A percentile compares a stretch with the other conserved stretches of the same genome.
Conservation (phyloP, 2,888 invertebrate genomes). For the Apamea epomidion region DNA sequence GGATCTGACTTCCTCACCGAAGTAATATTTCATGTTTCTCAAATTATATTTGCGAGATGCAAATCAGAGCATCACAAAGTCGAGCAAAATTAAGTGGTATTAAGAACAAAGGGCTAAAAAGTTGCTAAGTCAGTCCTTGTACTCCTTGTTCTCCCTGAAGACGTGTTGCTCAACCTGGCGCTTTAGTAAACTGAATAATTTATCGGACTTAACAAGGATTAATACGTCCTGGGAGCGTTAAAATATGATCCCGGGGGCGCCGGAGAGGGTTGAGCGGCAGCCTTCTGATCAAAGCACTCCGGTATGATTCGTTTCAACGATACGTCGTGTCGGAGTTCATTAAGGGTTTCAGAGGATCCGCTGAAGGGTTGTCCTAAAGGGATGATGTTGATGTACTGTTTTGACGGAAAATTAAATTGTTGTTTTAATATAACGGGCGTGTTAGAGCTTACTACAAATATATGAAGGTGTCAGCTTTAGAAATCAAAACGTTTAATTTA, state of each 20-base stretch:
- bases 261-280: conserved; percentile 16
- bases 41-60: conserved; percentile 67
- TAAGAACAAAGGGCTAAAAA: conserved; percentile 72
- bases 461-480: conserved; percentile 14
- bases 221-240: conserved; percentile 80
- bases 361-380: conserved; percentile 26
- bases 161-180: conserved; percentile 59
- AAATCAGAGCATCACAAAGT: conserved; percentile 65
- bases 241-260: conserved; percentile 75
- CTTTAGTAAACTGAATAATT: conserved; percentile 81
- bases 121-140: conserved; percentile 57
- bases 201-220: conserved; percentile 85
- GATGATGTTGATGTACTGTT: conserved; percentile 40
- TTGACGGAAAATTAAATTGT: conserved; percentile 37
- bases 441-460: conserved; percentile 29
- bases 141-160: conserved; percentile 52
- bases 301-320: conserved; percentile 21
- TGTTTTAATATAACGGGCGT: conserved; percentile 31
- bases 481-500: conserved; percentile 38
- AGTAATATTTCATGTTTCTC: conserved; percentile 68
- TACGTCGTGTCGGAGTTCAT: conserved; percentile 49
- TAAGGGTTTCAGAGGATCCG: conserved; percentile 34
- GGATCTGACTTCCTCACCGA: conserved; percentile 56
- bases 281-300: conserved; percentile 58
- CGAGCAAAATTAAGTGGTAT: conserved; percentile 70